A percentile compares a stretch with the other conserved stretches of the same genome.
Evolutionary conservation across 2,888 invertebrate genomes (phyloP).

Genomic region (Drosophila longiperda): DNA sequence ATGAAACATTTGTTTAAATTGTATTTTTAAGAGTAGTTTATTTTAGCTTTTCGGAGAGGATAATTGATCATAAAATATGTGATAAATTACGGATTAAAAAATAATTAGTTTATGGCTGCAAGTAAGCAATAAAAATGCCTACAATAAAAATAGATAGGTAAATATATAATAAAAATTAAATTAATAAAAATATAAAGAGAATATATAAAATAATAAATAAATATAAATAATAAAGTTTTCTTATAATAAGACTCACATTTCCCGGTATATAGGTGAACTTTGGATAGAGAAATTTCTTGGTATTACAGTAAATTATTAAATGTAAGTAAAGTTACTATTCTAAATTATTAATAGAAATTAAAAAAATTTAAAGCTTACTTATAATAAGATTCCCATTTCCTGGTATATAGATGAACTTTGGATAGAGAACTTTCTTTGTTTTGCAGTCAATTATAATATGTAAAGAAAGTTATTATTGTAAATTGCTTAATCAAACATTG

Average conservation of each 20-base stretch:
- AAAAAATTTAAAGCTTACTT: background rate
- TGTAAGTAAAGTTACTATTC: too few relatives aligned
- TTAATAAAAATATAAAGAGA: too few relatives aligned
- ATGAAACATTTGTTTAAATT: background rate
- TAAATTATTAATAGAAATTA: background rate
- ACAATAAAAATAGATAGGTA: background rate
- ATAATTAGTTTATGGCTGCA: background rate
- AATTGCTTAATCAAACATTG: conserved; percentile 58
- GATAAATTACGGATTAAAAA: background rate
- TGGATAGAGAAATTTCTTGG: background rate
- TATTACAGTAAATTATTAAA: too few relatives aligned
- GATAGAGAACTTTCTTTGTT: conserved; percentile 1
- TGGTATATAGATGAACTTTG: background rate
- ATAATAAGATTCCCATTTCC: too few relatives aligned
- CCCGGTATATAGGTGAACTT: background rate
- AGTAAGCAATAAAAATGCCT: background rate
- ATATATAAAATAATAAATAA: too few relatives aligned
- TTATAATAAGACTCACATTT: background rate
- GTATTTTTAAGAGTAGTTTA: background rate
- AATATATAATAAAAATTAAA: too few relatives aligned
- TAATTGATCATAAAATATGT: background rate
- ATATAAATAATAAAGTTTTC: background rate
- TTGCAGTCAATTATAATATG: background rate
- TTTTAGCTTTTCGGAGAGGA: background rate
- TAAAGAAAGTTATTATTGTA: conserved; percentile 30